Evolutionary conservation across 2,113 vertebrate genomes (phyloP).

Genomic region (Eurypyga helias): DNA sequence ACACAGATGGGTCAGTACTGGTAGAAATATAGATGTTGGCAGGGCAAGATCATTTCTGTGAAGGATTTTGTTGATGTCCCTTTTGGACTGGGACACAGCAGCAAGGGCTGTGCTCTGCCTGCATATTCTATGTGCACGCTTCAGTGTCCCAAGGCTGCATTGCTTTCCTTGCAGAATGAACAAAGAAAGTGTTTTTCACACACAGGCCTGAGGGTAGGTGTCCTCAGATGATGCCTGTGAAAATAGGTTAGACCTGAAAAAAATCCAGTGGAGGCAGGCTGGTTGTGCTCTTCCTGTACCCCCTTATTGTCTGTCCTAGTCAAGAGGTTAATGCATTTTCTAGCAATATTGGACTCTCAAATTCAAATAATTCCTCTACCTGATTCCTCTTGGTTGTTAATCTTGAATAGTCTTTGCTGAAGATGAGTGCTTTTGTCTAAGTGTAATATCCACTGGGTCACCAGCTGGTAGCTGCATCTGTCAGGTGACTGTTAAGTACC

Average conservation of each 20-base stretch:
- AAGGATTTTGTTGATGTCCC: neutral
- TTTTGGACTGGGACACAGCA: neutral
- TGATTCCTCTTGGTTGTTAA: neutral
- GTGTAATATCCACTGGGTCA: neutral
- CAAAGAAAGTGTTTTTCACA: neutral
- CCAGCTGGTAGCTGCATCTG: neutral
- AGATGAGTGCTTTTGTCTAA: neutral
- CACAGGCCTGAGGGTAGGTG: neutral
- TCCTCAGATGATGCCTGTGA: neutral
- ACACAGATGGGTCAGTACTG: neutral
- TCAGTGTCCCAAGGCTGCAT: neutral
- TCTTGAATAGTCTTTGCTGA: neutral
- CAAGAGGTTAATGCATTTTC: neutral
- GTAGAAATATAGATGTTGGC: neutral
- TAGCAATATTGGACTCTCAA: neutral
- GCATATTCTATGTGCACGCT: neutral
- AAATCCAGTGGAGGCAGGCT: neutral
- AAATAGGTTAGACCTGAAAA: constrained; percentile 20
- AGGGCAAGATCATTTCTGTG: neutral
- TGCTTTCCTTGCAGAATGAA: constrained; percentile 37
- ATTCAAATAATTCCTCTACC: neutral
- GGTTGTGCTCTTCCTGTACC: neutral
- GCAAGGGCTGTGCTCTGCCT: neutral
- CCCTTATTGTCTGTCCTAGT: neutral
- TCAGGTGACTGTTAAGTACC: neutral